Conservation (phyloP, 2,113 vertebrate genomes). For the Scortum barcoo region DNA sequence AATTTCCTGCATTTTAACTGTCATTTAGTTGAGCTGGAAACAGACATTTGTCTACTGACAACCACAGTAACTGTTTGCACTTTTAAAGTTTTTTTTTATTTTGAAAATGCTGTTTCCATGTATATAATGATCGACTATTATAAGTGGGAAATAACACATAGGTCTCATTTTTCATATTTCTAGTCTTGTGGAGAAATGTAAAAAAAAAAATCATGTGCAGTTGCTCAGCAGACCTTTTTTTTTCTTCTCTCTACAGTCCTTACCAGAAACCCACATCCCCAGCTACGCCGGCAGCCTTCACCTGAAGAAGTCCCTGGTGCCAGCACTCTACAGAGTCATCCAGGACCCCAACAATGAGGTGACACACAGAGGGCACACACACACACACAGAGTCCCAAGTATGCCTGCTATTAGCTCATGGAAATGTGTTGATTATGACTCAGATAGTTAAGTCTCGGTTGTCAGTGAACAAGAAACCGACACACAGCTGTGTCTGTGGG, state of each 20-base stretch:
- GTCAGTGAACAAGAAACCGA: slow-evolving; percentile 26
- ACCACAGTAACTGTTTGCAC: not conserved
- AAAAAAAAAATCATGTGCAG: not conserved
- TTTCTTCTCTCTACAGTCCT: slow-evolving; percentile 81
- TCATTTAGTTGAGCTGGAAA: not conserved
- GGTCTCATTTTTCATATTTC: not conserved
- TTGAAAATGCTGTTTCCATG: not conserved
- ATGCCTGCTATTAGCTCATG: slow-evolving; percentile 27
- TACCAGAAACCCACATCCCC: slow-evolving; percentile 94
- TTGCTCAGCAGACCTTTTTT: not conserved
- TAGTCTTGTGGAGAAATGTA: not conserved
- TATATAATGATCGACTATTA: not conserved
- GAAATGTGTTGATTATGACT: slow-evolving; percentile 46
- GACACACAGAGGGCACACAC: slow-evolving; percentile 10
- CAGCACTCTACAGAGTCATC: slow-evolving; percentile 96
- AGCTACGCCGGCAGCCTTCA: slow-evolving; percentile 95
- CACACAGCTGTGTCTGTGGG: slow-evolving; percentile 18
- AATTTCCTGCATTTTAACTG: not conserved
- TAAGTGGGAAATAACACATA: not conserved
- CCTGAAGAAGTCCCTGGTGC: slow-evolving; percentile 92
- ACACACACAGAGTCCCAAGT: not conserved
- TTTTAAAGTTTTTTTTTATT: not conserved
- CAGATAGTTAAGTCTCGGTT: slow-evolving; percentile 22
- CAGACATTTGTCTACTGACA: not conserved
- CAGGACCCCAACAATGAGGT: slow-evolving; percentile 97